Evolutionary conservation across 2,797 vertebrate species (phyloP), one percentile per base, ranked within the genome.

Genomic region (Melanotaenia parkinsoni): DNA sequence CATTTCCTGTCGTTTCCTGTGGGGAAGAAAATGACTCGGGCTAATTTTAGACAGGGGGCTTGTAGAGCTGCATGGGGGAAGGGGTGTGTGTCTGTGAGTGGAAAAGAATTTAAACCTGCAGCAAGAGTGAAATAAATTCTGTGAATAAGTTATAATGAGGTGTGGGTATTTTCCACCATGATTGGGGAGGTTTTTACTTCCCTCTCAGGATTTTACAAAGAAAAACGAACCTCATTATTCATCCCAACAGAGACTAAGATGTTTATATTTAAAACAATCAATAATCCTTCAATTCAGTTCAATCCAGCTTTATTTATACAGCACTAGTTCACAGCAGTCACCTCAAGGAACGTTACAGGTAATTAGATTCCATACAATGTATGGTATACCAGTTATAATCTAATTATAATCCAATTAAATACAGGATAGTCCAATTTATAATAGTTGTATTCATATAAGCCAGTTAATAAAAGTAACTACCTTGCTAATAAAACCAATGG

Each of bases 1-100:
- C 75, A 89, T 92, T 94, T 95, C 91, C 92, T 93, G 89, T 84
- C 66, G 63, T 91, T 93, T 92, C 85, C 92, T 91, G 89, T 63
- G 57, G 82, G 81, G 88, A 89, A 83, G 81, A 89, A 91, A 92
- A 88, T 83, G 84, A 89, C 81, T 77, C 64, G 82, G 66, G 90
- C 91, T 93, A 93, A 94, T 89, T 94, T 94, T 93, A 94, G 93
- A 91, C 67, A 70, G 53, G 76, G 76, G 74, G 71, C 78, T 76
- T 72, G 67, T 76, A 73, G 68, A 89, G 76, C 81, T 47, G 58
- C 79, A 71, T 79, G 67, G 56, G 81, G 12, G 20, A 47, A 47
- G 61, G 66, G 70, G 11, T 38, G 8, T 38, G 53, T 26, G 50
- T 79, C 33, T 64, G 60, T 13, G 63, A 78, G 59, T 79, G 79